Evolutionary conservation across 1,140 invertebrate genomes (phyloP).

Genomic region (Contarinia nasturtii): DNA sequence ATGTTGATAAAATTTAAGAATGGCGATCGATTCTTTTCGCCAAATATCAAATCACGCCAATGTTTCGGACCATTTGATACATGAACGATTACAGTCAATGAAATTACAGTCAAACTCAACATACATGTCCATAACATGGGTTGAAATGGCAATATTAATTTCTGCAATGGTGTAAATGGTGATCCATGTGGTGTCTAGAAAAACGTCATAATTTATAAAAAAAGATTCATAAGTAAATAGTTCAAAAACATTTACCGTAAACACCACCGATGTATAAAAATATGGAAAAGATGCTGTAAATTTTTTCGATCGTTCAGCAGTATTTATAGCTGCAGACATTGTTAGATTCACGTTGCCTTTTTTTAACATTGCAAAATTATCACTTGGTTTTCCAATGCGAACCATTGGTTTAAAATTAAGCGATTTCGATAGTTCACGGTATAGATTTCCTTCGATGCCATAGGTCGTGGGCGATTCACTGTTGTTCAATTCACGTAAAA

Average conservation of each 20-base stretch:
- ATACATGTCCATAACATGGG: no score
- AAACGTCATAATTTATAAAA: no score
- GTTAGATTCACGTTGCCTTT: background rate
- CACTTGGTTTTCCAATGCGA: background rate
- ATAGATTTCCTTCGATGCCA: background rate
- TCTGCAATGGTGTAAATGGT: background rate
- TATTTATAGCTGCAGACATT: background rate
- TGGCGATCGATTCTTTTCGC: background rate
- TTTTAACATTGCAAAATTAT: no score
- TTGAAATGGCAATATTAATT: no score
- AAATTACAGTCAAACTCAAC: no score
- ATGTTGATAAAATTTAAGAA: constrained; percentile 3
- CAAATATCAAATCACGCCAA: constrained; percentile 3
- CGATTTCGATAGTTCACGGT: background rate
- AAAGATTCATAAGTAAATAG: no score
- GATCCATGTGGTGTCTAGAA: background rate
- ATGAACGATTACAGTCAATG: no score
- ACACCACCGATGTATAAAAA: background rate
- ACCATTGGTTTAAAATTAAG: constrained; percentile 1
- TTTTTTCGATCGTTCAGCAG: background rate
- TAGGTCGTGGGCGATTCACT: no score
- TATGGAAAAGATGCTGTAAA: background rate
- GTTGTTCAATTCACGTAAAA: background rate
- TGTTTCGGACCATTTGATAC: background rate
- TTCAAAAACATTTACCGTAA: no score